phyloP scores from a whole-genome alignment of 2,888 invertebrate species.

The Saturnia pavonia region DNA sequence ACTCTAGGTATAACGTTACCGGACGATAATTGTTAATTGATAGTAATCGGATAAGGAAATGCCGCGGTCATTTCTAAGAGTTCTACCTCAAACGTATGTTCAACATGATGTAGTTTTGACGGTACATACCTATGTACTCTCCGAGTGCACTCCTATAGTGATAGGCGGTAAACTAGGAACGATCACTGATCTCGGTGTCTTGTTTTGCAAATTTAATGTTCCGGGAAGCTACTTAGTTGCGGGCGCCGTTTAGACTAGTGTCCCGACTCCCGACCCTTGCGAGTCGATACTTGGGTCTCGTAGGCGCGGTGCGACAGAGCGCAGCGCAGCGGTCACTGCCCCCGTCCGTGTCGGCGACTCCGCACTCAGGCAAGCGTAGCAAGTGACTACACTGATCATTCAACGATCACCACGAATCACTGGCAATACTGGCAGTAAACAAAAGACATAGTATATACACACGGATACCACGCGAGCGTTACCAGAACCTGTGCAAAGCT shows the following conservation, averaged over 20 bases:
- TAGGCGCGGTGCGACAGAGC: too few species aligned
- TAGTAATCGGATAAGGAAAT: not conserved
- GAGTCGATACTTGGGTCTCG: slow-evolving; percentile 48
- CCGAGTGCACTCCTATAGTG: not conserved
- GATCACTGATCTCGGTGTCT: not conserved
- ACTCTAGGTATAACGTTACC: not conserved
- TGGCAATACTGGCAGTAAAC: slow-evolving; percentile 6
- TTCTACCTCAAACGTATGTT: not conserved
- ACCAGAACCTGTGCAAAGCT: not conserved
- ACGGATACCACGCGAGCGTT: not conserved
- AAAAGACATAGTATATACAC: not conserved
- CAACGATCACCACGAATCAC: slow-evolving; percentile 8
- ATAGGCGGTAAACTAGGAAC: not conserved
- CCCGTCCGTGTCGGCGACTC: slow-evolving; percentile 37
- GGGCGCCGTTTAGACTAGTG: not conserved
- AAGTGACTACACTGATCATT: slow-evolving; percentile 6
- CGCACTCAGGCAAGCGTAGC: slow-evolving; percentile 16
- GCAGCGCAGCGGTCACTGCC: slow-evolving; percentile 61
- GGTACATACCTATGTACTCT: not conserved
- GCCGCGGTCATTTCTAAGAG: not conserved
- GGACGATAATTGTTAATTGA: slow-evolving; percentile 1
- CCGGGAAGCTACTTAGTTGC: not conserved
- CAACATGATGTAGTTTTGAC: too few species aligned
- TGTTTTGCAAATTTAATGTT: not conserved
- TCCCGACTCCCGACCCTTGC: slow-evolving; percentile 29